phyloP scores from a whole-genome alignment of 2,888 invertebrate species.

The Galeruca laticollis region DNA sequence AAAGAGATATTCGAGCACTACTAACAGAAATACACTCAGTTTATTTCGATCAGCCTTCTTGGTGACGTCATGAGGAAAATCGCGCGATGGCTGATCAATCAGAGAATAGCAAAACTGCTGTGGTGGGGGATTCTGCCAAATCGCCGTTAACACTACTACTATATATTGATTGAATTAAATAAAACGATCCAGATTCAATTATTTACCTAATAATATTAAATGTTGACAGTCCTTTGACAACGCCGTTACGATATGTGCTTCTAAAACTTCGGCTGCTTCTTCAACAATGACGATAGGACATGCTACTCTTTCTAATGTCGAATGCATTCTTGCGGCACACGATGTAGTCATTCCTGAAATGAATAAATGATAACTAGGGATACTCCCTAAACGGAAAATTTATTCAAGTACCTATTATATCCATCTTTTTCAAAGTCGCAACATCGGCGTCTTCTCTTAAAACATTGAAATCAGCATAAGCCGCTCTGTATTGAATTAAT shows the following conservation, averaged over 20 bases:
- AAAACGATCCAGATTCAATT: background rate
- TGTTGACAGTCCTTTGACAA: constrained; percentile 78
- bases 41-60: no score
- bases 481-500: constrained; percentile 49
- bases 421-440: background rate
- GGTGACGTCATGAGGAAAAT: no score
- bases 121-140: no score
- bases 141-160: no score
- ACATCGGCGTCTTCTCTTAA: background rate
- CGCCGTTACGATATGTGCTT: constrained; percentile 82
- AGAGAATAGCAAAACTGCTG: no score
- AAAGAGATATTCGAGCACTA: no score
- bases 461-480: constrained; percentile 53
- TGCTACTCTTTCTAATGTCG: constrained; percentile 72
- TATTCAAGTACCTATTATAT: constrained; percentile 3
- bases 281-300: constrained; percentile 83
- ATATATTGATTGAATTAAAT: no score
- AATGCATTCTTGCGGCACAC: constrained; percentile 77
- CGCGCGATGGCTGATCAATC: no score
- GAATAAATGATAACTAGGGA: background rate
- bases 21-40: no score
- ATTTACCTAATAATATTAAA: constrained; percentile 76
- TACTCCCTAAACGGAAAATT: no score
- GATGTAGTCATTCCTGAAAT: constrained; percentile 81
- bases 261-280: constrained; percentile 90